Base-by-base conservation (phyloP, 2,888 invertebrate genomes). In the Ceraclea dissimilis region DNA sequence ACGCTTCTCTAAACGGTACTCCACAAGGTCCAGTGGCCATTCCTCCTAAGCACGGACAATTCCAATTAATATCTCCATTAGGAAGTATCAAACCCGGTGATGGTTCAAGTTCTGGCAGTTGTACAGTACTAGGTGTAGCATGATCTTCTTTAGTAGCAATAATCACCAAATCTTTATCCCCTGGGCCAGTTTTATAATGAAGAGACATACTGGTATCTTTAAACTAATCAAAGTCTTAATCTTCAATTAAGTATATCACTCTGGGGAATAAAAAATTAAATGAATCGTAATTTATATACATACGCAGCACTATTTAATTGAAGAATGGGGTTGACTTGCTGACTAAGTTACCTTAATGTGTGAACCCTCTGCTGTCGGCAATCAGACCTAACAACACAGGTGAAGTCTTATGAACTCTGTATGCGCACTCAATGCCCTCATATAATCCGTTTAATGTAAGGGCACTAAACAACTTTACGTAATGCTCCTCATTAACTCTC, bases 21-120 rank as follows among this genome's bases (percentile, higher is more conserved):
- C 94, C 96, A 70, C 97, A 97, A 0, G 97, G 96, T 0, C 97
- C 96, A 0, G 93, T 92, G 4, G 95, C 93, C 91, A 96, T 95
- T n/a, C 94, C 94, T 13, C 96, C 96, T 33, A 97, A 79, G 70
- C 97, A 97, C 0, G 96, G 96, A 68, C 97, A 97, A 69, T 89
- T 89, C 96, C 96, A 97, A 75, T 97, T 97, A 63, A 97, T 93
- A 60, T 88, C 84, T 4, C 96, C 96, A 71, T 87, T 88, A 1
- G 88, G 79, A 56, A 90, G 75, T 63, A 96, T 85, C 13, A 95
- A 76, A 10, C 95, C 94, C 47, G 88, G 85, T 56, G 86, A 81
- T 1, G 86, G 84, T 65, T 86, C 88, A 1, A 86, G 81, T 65
- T 83, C 83, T 1, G 90, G 87, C 62, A 91, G 72, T 56, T 71